Percentiles rank a stretch among this genome's conserved stretches.
Conservation (phyloP, 1,140 invertebrate genomes). For the Macrobrachium rosenbergii region DNA sequence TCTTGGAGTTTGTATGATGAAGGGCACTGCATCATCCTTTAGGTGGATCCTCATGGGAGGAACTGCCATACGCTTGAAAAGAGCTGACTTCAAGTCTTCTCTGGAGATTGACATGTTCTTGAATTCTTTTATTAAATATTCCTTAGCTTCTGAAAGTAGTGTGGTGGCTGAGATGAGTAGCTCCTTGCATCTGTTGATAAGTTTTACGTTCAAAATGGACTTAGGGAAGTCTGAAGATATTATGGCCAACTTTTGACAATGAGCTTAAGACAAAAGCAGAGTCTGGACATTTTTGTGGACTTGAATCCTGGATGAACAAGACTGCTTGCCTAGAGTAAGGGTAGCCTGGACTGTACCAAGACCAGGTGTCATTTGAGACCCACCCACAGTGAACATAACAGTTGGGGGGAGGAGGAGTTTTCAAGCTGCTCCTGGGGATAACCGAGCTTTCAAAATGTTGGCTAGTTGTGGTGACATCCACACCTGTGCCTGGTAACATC, state of each 20-base stretch:
- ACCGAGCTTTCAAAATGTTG: neutral
- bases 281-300: constrained; percentile 14
- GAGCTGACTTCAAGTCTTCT: neutral
- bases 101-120: neutral
- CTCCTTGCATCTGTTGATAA: neutral
- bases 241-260: constrained; percentile 9
- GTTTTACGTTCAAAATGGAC: neutral
- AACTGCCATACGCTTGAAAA: neutral
- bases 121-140: neutral
- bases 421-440: neutral
- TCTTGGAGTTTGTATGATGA: no score
- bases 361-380: neutral
- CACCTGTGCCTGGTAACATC: neutral
- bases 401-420: neutral
- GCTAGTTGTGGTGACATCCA: neutral
- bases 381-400: neutral
- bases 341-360: neutral
- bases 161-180: neutral
- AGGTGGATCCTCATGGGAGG: constrained; percentile 1
- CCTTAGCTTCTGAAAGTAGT: neutral
- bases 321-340: neutral
- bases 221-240: constrained; percentile 6
- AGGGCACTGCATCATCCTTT: neutral
- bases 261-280: neutral
- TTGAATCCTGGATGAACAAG: neutral